These are phyloP conservation scores for Crypturellus tataupa DNA, from an alignment of 2,797 vertebrate genomes.

Conservation along the genomic window DNA sequence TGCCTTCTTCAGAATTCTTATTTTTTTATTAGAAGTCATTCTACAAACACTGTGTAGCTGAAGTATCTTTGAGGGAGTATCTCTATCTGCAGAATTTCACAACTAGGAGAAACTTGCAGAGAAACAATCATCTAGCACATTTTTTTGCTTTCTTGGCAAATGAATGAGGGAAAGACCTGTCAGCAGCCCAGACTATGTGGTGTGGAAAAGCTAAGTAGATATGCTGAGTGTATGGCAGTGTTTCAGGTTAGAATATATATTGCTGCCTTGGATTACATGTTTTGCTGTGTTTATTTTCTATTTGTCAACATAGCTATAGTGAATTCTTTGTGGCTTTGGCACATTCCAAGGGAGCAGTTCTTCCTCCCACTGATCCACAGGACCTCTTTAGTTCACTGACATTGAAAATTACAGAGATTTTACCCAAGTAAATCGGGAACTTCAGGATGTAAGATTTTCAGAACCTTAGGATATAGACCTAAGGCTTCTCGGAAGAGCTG, in stretches of 20 bases:
- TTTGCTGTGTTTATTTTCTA: background rate
- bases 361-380: background rate
- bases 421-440: conserved; percentile 1
- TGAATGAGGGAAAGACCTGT: background rate
- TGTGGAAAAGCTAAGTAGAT: background rate
- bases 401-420: background rate
- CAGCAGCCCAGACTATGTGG: background rate
- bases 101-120: background rate
- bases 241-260: conserved; percentile 4
- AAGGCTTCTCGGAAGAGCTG: background rate
- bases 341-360: background rate
- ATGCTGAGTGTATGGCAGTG: background rate
- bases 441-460: background rate
- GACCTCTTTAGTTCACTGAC: background rate
- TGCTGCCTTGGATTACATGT: rapidly evolving
- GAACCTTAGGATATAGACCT: background rate
- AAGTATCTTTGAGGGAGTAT: background rate
- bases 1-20: background rate
- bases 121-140: background rate
- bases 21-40: background rate
- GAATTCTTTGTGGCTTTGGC: background rate
- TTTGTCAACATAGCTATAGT: rapidly evolving
- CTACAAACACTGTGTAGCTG: background rate
- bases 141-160: background rate
- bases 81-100: background rate